Base-by-base conservation (phyloP, 2,888 invertebrate species). In the Melanostoma mellinum region DNA sequence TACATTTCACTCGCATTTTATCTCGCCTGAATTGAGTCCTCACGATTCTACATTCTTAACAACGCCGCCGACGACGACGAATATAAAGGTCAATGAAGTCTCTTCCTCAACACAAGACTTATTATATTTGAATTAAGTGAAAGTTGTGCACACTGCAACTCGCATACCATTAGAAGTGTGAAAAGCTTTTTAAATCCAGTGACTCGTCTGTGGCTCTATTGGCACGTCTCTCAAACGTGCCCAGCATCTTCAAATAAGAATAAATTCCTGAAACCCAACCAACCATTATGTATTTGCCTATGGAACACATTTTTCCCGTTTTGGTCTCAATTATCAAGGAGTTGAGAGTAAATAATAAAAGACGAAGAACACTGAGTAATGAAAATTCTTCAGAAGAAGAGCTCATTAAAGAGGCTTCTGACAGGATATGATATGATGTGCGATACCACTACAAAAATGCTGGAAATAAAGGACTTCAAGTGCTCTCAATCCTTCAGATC, bases 251-350 rank as follows among this genome's bases (percentile, higher is more conserved):
- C 38, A 58, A 75, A 53, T 56, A 60, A 53, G 20, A 46, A 74
- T 60, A 79, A 69, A 84, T 79, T 84, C 79, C 75, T 61, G 50
- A 67, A 73, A 74, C 69, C 78, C 48, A 63, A 60, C 52, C 63
- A 65, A 52, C 56, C 33, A 56, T 56, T 60, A 74, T 77, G 53
- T 40, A 52, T 33, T 72, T 76, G 82, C 77, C 73, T 69, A 52
- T 63, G 30, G 73, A 65, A 35, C 69, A 55, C 36, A 75, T 82
- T 82, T 69, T 40, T 48, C 61, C 30, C 61, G 69, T 78, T 82
- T 74, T 63, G 73, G 69, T 73, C 69, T 74, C 82, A 78, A 82
- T 77, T 78, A 82, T 82, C 73, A 82, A 82, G 82, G 82, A 68
- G 77, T 69, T 74, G 77, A 63, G 69, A 58, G 63, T 52, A 74